phyloP scores from a whole-genome alignment of 2,888 invertebrate genomes.

The Phortica okadai region DNA sequence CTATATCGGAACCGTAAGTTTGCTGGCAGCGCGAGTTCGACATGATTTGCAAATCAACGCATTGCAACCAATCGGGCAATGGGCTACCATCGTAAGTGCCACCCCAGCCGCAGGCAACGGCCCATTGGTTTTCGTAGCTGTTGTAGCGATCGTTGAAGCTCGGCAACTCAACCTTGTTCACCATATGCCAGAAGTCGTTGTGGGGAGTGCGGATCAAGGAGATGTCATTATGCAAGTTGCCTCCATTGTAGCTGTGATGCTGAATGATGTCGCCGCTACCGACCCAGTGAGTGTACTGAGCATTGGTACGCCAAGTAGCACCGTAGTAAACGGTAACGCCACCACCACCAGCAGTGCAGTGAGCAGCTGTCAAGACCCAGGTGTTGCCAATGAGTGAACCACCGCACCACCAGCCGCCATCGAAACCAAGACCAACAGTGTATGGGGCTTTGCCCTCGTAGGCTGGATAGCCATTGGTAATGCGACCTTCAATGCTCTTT shows the following conservation, averaged over 20 bases:
- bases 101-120: conserved; percentile 59
- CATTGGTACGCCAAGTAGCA: conserved; percentile 53
- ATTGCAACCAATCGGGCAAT: conserved; percentile 62
- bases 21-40: conserved; percentile 67
- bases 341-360: conserved; percentile 56
- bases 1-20: conserved; percentile 69
- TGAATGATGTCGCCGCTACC: conserved; percentile 48
- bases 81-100: conserved; percentile 45
- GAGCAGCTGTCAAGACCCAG: conserved; percentile 68
- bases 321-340: conserved; percentile 56
- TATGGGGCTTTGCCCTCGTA: conserved; percentile 62
- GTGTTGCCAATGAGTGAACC: conserved; percentile 64
- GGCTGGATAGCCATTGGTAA: conserved; percentile 65
- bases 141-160: conserved; percentile 41
- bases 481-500: conserved; percentile 55
- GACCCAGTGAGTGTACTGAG: conserved; percentile 55
- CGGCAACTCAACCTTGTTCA: conserved; percentile 42
- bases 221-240: conserved; percentile 59
- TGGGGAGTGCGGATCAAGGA: conserved; percentile 57
- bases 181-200: conserved; percentile 44
- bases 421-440: conserved; percentile 62
- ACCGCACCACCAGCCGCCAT: conserved; percentile 64
- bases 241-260: conserved; percentile 50
- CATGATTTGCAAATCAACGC: conserved; percentile 55
- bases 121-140: conserved; percentile 35